Conservation (phyloP, 2,797 vertebrate genomes). For the Catostomus latipinnis region DNA sequence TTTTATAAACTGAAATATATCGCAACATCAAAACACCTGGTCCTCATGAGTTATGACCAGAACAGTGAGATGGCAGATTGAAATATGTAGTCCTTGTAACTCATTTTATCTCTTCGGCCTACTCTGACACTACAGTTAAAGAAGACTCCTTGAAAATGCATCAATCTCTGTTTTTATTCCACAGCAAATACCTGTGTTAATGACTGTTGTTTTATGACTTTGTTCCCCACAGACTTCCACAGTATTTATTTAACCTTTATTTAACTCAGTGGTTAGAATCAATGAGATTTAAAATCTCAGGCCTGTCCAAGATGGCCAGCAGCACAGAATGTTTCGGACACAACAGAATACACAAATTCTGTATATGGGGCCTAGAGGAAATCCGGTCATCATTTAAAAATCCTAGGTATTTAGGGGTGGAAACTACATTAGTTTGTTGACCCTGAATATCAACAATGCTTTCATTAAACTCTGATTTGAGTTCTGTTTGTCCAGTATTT, state of each 20-base stretch:
- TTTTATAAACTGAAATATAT: too few species aligned
- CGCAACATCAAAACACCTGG: too few species aligned
- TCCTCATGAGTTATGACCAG: too few species aligned
- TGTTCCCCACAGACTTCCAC: not conserved
- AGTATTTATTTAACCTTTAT: not conserved
- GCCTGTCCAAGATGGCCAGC: not conserved
- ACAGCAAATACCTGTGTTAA: not conserved
- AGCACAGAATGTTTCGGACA: slow-evolving; percentile 2
- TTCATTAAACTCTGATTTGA: slow-evolving; percentile 15
- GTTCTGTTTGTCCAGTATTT: slow-evolving; percentile 9
- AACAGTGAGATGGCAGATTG: too few species aligned
- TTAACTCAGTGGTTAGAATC: not conserved
- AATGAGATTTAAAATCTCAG: slow-evolving; percentile 8
- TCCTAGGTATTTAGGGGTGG: slow-evolving; percentile 21
- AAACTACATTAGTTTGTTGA: slow-evolving; percentile 42
- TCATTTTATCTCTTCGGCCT: too few species aligned
- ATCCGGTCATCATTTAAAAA: slow-evolving; percentile 37
- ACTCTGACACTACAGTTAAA: not conserved
- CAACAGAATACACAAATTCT: slow-evolving; percentile 11
- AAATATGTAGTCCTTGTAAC: too few species aligned
- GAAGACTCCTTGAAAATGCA: not conserved
- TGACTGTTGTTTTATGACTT: not conserved
- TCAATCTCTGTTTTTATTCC: not conserved
- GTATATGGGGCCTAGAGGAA: slow-evolving; percentile 7
- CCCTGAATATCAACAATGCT: slow-evolving; percentile 26